A percentile compares a stretch with the other conserved stretches of the same genome.
Evolutionary conservation across 2,888 invertebrate species (phyloP).

Genomic region (Girardia tigrina): DNA sequence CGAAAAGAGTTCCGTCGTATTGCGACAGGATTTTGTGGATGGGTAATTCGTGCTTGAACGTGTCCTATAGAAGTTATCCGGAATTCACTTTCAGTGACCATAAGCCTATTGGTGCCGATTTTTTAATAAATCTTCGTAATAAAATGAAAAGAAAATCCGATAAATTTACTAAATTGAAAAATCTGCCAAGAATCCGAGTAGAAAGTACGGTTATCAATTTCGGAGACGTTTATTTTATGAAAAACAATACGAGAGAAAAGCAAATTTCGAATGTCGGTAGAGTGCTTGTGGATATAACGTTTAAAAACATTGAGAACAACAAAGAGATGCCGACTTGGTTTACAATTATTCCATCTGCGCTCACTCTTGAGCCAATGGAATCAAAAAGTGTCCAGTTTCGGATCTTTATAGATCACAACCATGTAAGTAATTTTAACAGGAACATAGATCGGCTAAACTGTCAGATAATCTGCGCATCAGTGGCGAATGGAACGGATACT

Average conservation of each 20-base stretch:
- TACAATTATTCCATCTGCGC: neutral
- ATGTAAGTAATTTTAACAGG: neutral
- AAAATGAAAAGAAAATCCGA: neutral
- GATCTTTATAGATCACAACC: neutral
- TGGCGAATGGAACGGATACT: neutral
- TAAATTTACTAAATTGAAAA: neutral
- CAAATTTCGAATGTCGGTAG: neutral
- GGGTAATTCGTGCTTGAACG: neutral
- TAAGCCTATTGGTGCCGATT: slow-evolving; percentile 23
- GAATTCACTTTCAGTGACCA: slow-evolving; percentile 29
- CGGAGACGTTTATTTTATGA: neutral
- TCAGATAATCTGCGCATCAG: neutral
- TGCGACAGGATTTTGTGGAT: slow-evolving; percentile 21
- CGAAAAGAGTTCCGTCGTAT: slow-evolving; percentile 10
- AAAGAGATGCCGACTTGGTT: slow-evolving; percentile 19
- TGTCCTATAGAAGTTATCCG: slow-evolving; percentile 14
- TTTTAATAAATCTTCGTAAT: neutral
- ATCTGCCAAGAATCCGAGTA: neutral
- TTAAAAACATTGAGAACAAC: neutral
- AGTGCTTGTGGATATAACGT: neutral
- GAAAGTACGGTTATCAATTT: neutral
- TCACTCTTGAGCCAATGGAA: neutral
- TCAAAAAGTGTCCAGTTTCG: neutral
- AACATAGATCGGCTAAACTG: neutral
- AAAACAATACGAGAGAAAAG: neutral